Percentiles rank a stretch among this genome's conserved stretches.
Evolutionary conservation across 2,797 vertebrate species (phyloP).

Genomic region (Chiroxiphia lanceolata): DNA sequence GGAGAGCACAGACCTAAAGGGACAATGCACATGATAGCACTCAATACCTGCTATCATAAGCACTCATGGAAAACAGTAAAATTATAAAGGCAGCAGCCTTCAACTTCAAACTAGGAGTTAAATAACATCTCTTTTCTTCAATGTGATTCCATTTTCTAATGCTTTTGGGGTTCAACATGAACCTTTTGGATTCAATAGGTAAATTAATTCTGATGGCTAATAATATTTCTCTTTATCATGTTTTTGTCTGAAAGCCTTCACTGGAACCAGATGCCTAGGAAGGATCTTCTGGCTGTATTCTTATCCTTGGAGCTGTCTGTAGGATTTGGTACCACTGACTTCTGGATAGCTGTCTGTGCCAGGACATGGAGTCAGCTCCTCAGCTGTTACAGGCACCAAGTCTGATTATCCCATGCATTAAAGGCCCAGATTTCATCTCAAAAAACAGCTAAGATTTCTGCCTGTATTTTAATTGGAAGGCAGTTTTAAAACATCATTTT

Average conservation of each 20-base stretch:
- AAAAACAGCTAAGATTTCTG: background rate
- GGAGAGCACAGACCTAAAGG: background rate
- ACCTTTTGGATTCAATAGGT: background rate
- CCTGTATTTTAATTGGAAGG: slow-evolving; percentile 38
- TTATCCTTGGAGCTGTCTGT: background rate
- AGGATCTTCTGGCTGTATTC: background rate
- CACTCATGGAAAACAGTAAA: background rate
- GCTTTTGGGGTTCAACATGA: background rate
- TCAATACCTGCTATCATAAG: background rate
- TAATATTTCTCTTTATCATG: background rate
- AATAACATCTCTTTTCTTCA: background rate
- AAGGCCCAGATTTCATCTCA: background rate
- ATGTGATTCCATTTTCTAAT: background rate
- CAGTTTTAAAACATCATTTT: background rate
- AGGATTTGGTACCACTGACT: background rate
- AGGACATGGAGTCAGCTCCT: background rate
- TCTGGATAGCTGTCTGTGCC: background rate
- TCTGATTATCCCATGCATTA: background rate
- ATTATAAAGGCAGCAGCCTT: background rate
- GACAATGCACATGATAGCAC: rapidly evolving
- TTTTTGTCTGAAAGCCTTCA: background rate
- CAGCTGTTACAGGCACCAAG: background rate
- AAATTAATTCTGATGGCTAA: background rate
- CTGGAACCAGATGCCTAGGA: background rate
- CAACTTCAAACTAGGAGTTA: background rate